Conservation (phyloP, 2,797 vertebrate genomes). For the Myiotriccus ornatus region DNA sequence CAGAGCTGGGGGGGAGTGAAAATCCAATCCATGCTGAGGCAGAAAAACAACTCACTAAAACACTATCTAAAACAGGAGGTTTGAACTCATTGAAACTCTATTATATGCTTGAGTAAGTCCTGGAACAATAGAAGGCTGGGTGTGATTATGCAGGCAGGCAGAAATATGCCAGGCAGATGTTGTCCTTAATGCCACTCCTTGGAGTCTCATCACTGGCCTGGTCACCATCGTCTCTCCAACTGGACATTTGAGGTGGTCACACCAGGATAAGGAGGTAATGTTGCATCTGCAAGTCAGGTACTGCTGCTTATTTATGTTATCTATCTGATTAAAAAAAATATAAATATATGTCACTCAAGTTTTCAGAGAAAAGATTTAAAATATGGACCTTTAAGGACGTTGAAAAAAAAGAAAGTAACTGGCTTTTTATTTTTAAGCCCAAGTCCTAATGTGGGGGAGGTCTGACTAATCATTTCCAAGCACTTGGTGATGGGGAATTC, state of each 20-base stretch:
- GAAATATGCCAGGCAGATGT: constrained; percentile 55
- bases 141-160: constrained; percentile 1
- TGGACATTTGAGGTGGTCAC: not conserved
- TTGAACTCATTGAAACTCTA: constrained; percentile 61
- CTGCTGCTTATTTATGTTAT: not conserved
- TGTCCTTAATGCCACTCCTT: constrained; percentile 1
- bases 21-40: not conserved
- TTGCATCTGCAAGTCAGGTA: not conserved
- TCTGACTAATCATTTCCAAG: not conserved
- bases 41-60: constrained; percentile 44
- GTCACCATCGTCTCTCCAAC: not conserved
- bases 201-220: not conserved
- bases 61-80: constrained; percentile 50
- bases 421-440: not conserved
- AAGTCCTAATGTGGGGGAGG: not conserved
- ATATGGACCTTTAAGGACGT: not conserved
- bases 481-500: not conserved
- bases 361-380: not conserved
- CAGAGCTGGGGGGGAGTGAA: not conserved
- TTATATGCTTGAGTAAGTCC: constrained; percentile 61
- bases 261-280: not conserved
- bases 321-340: not conserved
- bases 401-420: not conserved
- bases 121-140: constrained; percentile 55
- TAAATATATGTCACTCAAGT: not conserved